Base-by-base conservation (phyloP, 2,888 invertebrate species). In the Oligia strigilis region DNA sequence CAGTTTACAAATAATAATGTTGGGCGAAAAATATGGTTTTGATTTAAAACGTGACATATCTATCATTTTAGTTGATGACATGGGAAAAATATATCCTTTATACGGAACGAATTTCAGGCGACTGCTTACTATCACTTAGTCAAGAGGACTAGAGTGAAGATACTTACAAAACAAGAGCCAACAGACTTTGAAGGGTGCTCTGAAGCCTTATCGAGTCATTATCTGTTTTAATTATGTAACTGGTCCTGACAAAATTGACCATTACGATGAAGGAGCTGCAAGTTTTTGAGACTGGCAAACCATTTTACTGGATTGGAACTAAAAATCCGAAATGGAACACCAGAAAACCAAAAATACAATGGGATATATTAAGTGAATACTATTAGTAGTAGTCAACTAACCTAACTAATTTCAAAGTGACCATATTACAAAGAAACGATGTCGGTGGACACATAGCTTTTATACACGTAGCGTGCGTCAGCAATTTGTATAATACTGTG, bases 401-500 rank as follows among this genome's bases (percentile, higher is more conserved):
- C 4, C 17, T 40, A 23, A 70, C 19, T 65, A 52, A 29, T 36
- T 71, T 71, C 49, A 66, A 82, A 83, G 58, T 60, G n/a, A 36
- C 36, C 65, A 78, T 52, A 70, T 65, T 60, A 71, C 65, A 84
- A 55, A 72, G 71, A 49, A 72, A 78, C 60, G 60, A 67, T 72
- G 46, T 67, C 71, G 71, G 52, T 40, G 60, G 80, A 71, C 65
- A 62, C 64, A 62, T 74, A 67, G 69, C 60, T 70, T 84, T 69
- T 71, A 75, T 75, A 80, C 80, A 81, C 75, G 73, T 75, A 72
- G 62, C 75, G 77, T 79, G 73, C 58, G 77, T 72, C 74, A 80
- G 60, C 58, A 67, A 88, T 88, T 88, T 84, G 77, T 80, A 86
- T 87, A 82, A 74, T 86, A 74, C 43, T 14, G 60, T 77, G 72